Base-by-base conservation (phyloP, 1,140 invertebrate genomes). In the Drosophila simulans region DNA sequence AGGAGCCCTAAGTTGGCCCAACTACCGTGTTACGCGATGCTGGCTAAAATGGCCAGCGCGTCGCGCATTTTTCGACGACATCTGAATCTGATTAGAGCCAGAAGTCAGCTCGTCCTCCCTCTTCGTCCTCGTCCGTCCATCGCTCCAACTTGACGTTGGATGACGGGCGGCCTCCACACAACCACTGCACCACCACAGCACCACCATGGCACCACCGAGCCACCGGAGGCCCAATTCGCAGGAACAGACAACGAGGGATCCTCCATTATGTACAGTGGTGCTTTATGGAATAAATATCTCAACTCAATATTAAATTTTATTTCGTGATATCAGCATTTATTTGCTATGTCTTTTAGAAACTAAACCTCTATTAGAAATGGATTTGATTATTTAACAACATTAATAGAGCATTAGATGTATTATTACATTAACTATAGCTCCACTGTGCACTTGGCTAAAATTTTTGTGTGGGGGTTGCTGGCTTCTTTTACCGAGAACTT, bases 41-140 rank as follows among this genome's bases (percentile, higher is more conserved):
- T 57, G 69, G 83, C 80, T 89, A 73, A 88, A 88, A 89, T 89
- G 83, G 83, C 71, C 80, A 88, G 83, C 76, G 80, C 84, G 84
- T 89, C 84, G 80, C 80, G 85, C 84, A 89, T 89, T 89, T 89
- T 89, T 89, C 85, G 84, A 85, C 84, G 84, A 89, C 84, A 89
- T 89, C 84, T 89, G 84, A 89, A 89, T 89, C 84, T 89, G 84
- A 89, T 88, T 88, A 88, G 84, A 89, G 80, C 60, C 68, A 60
- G 43, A 64, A 70, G 65, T 54, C 73, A 56, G 42, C 63, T 60
- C 43, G 49, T 65, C 58, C 46, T 31, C 13, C 37, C 11, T 13
- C 37, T 39, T 65, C 68, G 42, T 60, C 75, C 40, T 80, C 64
- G 58, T 77, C 56, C 63, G 59, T 68, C 48, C 49, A 54, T 66